A percentile compares a stretch with the other conserved stretches of the same genome.
Evolutionary conservation across 2,113 vertebrate species (phyloP).

Genomic region (Egretta garzetta): DNA sequence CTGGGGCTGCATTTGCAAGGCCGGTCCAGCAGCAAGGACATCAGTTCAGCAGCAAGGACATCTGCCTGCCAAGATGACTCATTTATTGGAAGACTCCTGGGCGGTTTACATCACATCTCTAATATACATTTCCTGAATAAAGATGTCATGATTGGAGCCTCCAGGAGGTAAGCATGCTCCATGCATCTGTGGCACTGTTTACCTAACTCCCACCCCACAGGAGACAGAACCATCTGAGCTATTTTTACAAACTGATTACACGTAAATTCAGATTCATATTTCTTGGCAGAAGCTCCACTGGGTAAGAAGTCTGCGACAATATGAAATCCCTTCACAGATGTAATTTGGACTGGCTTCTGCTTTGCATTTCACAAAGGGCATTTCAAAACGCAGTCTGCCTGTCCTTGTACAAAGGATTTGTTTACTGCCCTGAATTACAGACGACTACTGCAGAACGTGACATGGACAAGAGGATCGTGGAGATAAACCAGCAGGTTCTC

Average conservation of each 20-base stretch:
- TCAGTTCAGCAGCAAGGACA: background rate
- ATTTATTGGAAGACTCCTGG: background rate
- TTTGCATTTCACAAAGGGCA: background rate
- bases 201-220: background rate
- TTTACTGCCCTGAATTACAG: background rate
- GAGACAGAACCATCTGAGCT: background rate
- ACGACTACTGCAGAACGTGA: background rate
- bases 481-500: background rate
- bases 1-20: background rate
- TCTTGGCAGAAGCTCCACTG: background rate
- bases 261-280: background rate
- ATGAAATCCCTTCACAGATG: background rate
- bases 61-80: background rate
- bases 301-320: background rate
- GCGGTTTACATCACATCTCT: background rate
- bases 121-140: background rate
- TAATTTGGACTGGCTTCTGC: background rate
- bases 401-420: background rate
- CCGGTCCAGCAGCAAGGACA: background rate
- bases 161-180: background rate
- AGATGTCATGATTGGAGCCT: background rate
- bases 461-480: rapidly evolving
- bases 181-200: background rate
- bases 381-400: background rate
- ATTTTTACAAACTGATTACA: background rate